A percentile compares a stretch with the other conserved stretches of the same genome.
phyloP scores from a whole-genome alignment of 2,888 invertebrate species.

The Corbicula japonica region DNA sequence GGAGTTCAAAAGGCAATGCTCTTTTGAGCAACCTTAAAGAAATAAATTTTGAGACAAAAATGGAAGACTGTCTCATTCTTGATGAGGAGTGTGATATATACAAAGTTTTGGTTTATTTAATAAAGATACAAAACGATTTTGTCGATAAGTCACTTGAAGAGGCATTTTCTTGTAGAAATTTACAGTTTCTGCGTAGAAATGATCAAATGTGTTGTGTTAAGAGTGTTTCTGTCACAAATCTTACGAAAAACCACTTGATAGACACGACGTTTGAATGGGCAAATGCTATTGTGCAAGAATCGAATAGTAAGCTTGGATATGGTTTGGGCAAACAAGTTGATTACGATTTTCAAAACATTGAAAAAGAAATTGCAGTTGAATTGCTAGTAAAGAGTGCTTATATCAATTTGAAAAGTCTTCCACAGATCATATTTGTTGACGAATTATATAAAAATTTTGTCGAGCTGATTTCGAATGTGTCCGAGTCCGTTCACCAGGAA shows the following conservation, averaged over 20 bases:
- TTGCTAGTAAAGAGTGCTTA: conserved; percentile 52
- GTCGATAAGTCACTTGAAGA: conserved; percentile 46
- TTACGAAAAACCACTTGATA: conserved; percentile 31
- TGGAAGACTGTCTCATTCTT: conserved; percentile 59
- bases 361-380: conserved; percentile 50
- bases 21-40: background rate
- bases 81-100: conserved; percentile 41
- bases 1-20: background rate
- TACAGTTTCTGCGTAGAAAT: conserved; percentile 42
- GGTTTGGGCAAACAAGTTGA: conserved; percentile 51
- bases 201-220: conserved; percentile 17
- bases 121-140: conserved; percentile 63
- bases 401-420: conserved; percentile 45
- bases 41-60: conserved; percentile 36
- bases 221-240: conserved; percentile 42
- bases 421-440: conserved; percentile 63
- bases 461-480: conserved; percentile 46
- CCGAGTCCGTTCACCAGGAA: conserved; percentile 46
- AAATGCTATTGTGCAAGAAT: conserved; percentile 40
- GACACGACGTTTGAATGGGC: conserved; percentile 36
- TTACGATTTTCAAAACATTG: conserved; percentile 67
- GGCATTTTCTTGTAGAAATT: conserved; percentile 19
- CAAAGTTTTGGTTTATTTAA: conserved; percentile 46
- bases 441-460: conserved; percentile 67
- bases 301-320: conserved; percentile 57